Evolutionary conservation across 2,888 invertebrate genomes (phyloP).

Genomic region (Helobdella robusta): DNA sequence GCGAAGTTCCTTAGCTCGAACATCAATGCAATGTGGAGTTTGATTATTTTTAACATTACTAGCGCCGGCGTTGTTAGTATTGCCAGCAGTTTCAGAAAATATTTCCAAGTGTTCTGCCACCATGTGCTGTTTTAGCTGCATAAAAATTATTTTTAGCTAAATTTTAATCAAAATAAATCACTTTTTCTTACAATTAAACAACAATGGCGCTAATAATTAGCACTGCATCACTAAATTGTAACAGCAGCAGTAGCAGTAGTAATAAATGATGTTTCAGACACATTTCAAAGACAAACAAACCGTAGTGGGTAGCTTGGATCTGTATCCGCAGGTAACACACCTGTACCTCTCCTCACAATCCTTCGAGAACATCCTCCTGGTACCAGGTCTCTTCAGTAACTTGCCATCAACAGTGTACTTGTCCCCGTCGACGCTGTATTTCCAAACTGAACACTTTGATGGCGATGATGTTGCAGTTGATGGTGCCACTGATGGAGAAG

Average conservation of each 20-base stretch:
- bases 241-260: not conserved
- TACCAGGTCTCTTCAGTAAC: not conserved
- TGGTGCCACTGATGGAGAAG: not conserved
- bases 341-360: not conserved
- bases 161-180: not conserved
- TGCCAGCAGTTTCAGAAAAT: not conserved
- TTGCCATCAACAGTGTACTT: conserved; percentile 21
- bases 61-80: no score
- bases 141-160: not conserved
- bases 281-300: conserved; percentile 8
- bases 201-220: not conserved
- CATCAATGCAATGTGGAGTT: conserved; percentile 28
- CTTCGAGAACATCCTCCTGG: no score
- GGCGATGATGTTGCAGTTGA: not conserved
- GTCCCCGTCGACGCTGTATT: no score
- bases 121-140: conserved; percentile 21
- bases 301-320: not conserved
- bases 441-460: no score
- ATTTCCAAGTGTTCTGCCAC: not conserved
- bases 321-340: conserved; percentile 1
- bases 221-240: not conserved
- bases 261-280: not conserved
- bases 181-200: no score
- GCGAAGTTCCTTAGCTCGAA: conserved; percentile 25
- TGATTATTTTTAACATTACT: no score